Evolutionary conservation across 1,140 invertebrate genomes (phyloP).

Genomic region (Sycobia sp.): DNA sequence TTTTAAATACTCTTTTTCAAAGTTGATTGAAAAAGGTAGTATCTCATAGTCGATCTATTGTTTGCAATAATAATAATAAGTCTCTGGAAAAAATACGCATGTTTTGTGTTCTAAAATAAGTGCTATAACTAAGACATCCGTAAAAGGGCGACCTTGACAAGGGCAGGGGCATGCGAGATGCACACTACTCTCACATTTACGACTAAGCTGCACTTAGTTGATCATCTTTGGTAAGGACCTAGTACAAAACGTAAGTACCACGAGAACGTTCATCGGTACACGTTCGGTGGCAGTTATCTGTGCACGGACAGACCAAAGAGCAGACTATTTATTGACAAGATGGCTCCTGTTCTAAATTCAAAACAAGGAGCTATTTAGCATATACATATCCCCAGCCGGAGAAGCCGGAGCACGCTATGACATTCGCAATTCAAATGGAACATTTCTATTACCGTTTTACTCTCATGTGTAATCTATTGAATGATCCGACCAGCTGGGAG

Average conservation of each 20-base stretch:
- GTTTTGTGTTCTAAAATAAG: too few relatives aligned
- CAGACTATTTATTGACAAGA: conserved; percentile 41
- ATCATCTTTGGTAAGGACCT: neutral
- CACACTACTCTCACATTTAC: neutral
- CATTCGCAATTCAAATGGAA: conserved; percentile 63
- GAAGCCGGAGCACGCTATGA: conserved; percentile 56
- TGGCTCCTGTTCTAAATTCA: conserved; percentile 62
- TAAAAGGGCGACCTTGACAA: too few relatives aligned
- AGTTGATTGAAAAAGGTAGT: too few relatives aligned
- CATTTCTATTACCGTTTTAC: conserved; percentile 61
- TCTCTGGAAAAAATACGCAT: too few relatives aligned
- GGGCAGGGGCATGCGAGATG: too few relatives aligned
- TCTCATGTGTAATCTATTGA: conserved; percentile 17
- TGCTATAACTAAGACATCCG: too few relatives aligned
- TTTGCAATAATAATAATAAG: too few relatives aligned
- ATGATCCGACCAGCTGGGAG: too few relatives aligned
- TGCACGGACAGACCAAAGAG: conserved; percentile 3
- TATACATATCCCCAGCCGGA: conserved; percentile 52
- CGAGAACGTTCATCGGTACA: neutral
- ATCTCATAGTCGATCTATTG: too few relatives aligned
- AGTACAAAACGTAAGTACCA: neutral
- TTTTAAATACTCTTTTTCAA: too few relatives aligned
- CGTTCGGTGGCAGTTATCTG: neutral
- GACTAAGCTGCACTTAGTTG: neutral
- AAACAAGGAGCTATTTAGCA: conserved; percentile 60